These are phyloP conservation scores for Chromis chromis DNA, from an alignment of 2,797 vertebrate species.

Conservation along the genomic window DNA sequence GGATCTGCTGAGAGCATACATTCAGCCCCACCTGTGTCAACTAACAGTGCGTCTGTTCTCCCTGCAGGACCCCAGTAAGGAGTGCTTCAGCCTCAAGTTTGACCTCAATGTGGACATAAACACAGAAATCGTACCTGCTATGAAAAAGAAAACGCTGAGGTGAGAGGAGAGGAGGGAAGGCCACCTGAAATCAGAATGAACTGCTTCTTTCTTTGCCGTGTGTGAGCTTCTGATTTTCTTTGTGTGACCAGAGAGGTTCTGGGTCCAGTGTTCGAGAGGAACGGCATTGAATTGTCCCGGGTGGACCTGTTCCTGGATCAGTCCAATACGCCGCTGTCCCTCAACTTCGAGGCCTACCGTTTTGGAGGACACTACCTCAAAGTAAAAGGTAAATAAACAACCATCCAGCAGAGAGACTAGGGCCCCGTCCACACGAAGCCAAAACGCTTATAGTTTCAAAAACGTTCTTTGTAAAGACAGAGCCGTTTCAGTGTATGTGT, in stretches of 20 bases:
- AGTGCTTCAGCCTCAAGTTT: conserved; percentile 97
- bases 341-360: conserved; percentile 93
- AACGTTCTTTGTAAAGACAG: too few relatives aligned
- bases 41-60: conserved; percentile 40
- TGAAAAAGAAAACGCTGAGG: conserved; percentile 95
- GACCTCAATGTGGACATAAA: conserved; percentile 90
- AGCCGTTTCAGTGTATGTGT: too few relatives aligned
- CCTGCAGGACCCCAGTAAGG: conserved; percentile 93
- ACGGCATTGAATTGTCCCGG: conserved; percentile 88
- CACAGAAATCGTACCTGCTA: conserved; percentile 92
- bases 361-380: conserved; percentile 95
- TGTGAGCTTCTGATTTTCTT: not conserved
- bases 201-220: too few relatives aligned
- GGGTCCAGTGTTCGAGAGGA: conserved; percentile 92
- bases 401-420: too few relatives aligned
- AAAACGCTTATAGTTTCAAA: too few relatives aligned
- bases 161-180: conserved; percentile 66
- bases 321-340: conserved; percentile 94
- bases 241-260: conserved; percentile 88
- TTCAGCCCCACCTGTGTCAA: conserved; percentile 52
- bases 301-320: conserved; percentile 96
- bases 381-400: conserved; percentile 89
- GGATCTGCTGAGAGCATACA: conserved; percentile 49
- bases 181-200: accelerated
- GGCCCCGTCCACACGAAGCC: too few relatives aligned